Evolutionary conservation across 1,140 invertebrate species (phyloP).

Genomic region (Hylyphantes graminicola): DNA sequence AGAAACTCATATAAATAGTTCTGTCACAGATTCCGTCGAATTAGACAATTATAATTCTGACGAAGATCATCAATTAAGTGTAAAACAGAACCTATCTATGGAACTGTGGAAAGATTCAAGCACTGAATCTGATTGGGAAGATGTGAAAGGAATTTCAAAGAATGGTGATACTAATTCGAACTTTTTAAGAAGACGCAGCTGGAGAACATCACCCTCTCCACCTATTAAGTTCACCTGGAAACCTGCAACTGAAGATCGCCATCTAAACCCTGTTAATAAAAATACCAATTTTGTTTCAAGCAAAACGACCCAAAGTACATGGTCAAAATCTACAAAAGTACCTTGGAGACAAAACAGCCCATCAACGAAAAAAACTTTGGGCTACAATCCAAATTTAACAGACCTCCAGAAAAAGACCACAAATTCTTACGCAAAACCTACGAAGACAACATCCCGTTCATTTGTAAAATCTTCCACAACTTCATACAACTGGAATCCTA

Average conservation of each 20-base stretch:
- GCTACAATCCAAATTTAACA: background rate
- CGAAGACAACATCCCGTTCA: background rate
- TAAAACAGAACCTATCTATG: background rate
- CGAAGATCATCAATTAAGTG: background rate
- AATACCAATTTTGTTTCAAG: background rate
- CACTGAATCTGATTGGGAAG: background rate
- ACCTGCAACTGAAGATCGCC: too few relatives aligned
- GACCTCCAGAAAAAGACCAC: background rate
- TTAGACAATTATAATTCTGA: background rate
- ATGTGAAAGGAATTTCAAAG: too few relatives aligned
- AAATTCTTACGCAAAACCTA: background rate
- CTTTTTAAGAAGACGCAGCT: too few relatives aligned
- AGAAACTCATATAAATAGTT: background rate
- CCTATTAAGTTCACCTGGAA: too few relatives aligned
- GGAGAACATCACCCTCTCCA: too few relatives aligned
- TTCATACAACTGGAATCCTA: background rate
- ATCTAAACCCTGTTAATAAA: too few relatives aligned
- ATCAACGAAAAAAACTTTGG: background rate
- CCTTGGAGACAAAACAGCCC: background rate
- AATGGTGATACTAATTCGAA: background rate
- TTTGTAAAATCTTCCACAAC: background rate
- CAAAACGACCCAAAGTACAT: background rate
- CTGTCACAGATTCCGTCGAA: background rate
- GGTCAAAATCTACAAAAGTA: conserved; percentile 1
- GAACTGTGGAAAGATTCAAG: background rate